A percentile compares a stretch with the other conserved stretches of the same genome.
These are phyloP conservation scores for Grus americana DNA, from an alignment of 2,113 vertebrate species.

Conservation along the genomic window DNA sequence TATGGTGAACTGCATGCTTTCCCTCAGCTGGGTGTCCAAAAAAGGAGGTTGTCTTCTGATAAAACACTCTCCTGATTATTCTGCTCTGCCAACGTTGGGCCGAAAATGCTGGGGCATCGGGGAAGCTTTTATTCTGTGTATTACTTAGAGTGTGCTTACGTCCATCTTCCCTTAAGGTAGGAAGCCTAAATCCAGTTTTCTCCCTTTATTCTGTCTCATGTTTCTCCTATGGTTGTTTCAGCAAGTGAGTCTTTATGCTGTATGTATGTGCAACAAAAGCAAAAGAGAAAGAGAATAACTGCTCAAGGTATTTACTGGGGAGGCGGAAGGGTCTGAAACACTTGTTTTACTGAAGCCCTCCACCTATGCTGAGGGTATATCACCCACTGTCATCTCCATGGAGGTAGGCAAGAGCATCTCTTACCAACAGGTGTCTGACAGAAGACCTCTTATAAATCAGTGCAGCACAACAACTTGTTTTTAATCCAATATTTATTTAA, in stretches of 20 bases:
- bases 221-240: neutral
- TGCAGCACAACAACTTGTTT: neutral
- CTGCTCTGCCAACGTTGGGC: neutral
- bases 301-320: neutral
- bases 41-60: neutral
- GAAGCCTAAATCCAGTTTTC: neutral
- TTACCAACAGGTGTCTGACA: neutral
- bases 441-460: neutral
- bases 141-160: neutral
- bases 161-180: neutral
- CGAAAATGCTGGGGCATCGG: neutral
- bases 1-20: neutral
- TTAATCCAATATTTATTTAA: neutral
- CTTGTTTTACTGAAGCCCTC: neutral
- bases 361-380: neutral
- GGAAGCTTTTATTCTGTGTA: neutral
- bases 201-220: neutral
- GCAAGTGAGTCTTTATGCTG: neutral
- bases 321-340: neutral
- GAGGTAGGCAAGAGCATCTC: neutral
- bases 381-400: neutral
- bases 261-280: accelerated
- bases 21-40: neutral
- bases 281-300: neutral
- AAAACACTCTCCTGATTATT: neutral